Percentiles rank a stretch among this genome's conserved stretches.
phyloP scores from a whole-genome alignment of 2,888 invertebrate genomes.

The Callyntrura sp. region DNA sequence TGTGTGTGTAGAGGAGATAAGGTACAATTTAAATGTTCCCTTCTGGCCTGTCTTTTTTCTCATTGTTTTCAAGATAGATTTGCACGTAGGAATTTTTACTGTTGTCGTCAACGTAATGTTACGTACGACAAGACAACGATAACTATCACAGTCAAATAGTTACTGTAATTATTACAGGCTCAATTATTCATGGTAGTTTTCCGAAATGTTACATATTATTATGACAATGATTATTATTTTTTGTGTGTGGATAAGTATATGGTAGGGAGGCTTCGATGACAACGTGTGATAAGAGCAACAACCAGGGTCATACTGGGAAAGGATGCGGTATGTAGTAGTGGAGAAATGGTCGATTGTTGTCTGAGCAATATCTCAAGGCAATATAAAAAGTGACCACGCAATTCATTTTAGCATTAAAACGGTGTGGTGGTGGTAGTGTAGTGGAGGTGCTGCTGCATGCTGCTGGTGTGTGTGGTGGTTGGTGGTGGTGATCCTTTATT shows the following conservation, averaged over 20 bases:
- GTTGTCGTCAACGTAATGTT: background rate
- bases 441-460: too few species aligned
- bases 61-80: constrained; percentile 13
- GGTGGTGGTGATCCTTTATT: background rate
- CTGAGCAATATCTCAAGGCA: background rate
- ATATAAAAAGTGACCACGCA: constrained; percentile 11
- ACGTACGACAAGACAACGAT: background rate
- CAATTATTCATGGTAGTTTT: constrained; percentile 23
- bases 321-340: constrained; percentile 11
- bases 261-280: constrained; percentile 33
- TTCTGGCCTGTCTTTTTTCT: background rate
- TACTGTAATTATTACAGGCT: constrained; percentile 14
- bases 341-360: background rate
- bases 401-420: background rate
- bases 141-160: constrained; percentile 45
- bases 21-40: background rate
- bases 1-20: background rate
- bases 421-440: background rate
- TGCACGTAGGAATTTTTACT: constrained; percentile 12
- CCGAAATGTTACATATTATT: constrained; percentile 20
- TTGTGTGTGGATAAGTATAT: background rate
- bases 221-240: constrained; percentile 5
- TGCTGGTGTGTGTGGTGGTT: background rate
- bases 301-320: constrained; percentile 8
- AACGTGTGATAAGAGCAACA: constrained; percentile 32